Evolutionary conservation across 2,888 invertebrate genomes (phyloP), one percentile per base, ranked within the genome.

Genomic region (Watsonalla binaria): DNA sequence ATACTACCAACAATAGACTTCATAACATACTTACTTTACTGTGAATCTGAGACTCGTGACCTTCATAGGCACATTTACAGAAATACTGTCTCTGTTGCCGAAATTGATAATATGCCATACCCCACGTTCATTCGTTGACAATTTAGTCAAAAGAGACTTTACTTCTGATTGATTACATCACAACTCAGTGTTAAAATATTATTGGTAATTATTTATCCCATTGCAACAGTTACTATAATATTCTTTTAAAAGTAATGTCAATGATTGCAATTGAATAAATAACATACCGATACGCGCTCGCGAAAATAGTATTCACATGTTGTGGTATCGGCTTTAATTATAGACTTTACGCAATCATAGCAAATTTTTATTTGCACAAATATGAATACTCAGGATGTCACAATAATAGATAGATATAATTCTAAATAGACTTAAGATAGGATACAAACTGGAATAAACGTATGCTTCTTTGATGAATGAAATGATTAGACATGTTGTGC

Each of bases 1-100:
- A 61, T 94, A 94, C 81, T 90, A 91, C 73, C 91, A 85, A 64
- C 82, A 91, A 68, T 85, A 86, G 71, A 71, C 52, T 62, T 54
- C 47, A 45, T 11, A 42, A 5, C 51, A 14, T 39, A 15, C 49
- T 6, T 13, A 37, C 11, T 11, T 13, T 14, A 14, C 39, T 15
- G 39, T 35, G 49, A 39, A 49, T 49, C 37, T 34, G 9, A 35
- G 7, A 14, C 37, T 9, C 2, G 49, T 49, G 49, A 14, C 37
- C 6, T 24, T 13, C 13, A 35, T 8, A 9, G 37, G n/a, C 48
- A 48, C 13, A 48, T 24, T 7, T 48, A 14, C 35, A 48, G 14
- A 48, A 35, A 14, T 37, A 48, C 14, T 11, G 49, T 39, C 49
- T 49, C 49, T 49, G 37, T 49, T 14, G 37, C 14, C 37, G 34